A percentile compares a stretch with the other conserved stretches of the same genome.
Conservation (phyloP, 2,797 vertebrate genomes). For the Limnodromus scolopaceus region DNA sequence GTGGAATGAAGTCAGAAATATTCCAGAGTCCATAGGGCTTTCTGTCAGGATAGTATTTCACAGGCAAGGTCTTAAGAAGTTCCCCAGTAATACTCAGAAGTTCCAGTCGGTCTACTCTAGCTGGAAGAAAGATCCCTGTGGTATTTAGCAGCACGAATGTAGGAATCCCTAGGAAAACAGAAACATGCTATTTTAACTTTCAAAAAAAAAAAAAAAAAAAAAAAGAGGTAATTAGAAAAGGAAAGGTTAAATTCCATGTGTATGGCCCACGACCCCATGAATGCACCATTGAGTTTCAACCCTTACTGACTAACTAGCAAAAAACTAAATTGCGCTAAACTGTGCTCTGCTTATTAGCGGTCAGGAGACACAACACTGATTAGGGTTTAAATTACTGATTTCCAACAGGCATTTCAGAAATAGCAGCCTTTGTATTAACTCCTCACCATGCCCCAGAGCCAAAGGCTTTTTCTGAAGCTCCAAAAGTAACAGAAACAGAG, state of each 20-base stretch:
- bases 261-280: not conserved
- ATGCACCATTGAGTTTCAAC: not conserved
- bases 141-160: conserved; percentile 96
- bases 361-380: not conserved
- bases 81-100: conserved; percentile 88
- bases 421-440: not conserved
- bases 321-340: not conserved
- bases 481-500: not conserved
- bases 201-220: not conserved
- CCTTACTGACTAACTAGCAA: not conserved
- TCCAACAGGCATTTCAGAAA: not conserved
- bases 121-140: conserved; percentile 88
- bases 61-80: conserved; percentile 89
- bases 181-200: not conserved
- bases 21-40: conserved; percentile 92
- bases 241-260: not conserved
- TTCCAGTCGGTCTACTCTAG: conserved; percentile 89
- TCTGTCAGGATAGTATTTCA: conserved; percentile 89
- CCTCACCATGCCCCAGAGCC: not conserved
- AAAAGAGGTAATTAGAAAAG: not conserved
- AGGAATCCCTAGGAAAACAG: conserved; percentile 86
- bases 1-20: conserved; percentile 94
- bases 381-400: not conserved
- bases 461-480: not conserved
- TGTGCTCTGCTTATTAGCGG: not conserved